Evolutionary conservation across 1,140 invertebrate genomes (phyloP), one percentile per base, ranked within the genome.

Genomic region (Ctenoplectra terminalis): DNA sequence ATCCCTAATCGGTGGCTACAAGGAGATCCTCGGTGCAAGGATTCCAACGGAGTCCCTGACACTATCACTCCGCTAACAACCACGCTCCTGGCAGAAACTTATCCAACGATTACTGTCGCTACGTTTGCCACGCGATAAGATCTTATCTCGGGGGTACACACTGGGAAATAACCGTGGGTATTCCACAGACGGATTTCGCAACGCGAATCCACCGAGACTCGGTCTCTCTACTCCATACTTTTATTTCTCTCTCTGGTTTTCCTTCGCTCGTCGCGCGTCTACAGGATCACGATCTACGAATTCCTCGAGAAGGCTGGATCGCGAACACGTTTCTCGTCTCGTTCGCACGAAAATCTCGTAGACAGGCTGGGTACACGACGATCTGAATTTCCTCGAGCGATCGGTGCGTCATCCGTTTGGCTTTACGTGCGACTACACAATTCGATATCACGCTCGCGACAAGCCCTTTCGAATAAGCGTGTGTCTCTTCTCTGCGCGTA

Each of bases 391-490:
- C 87, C 86, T 81, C 58, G n/a, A 74, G 76, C 85, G 82, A 88
- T 87, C 82, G 70, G 69, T 71, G 66, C 77, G 77, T 88, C 78
- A 84, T 84, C 70, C 73, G 85, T 84, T 78, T 86, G 81, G 83
- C 86, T 91, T 92, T 88, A 91, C 89, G 90, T 92, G 87, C 91
- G 92, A 93, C 91, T 93, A 92, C 89, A 90, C 91, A 92, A 92
- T 92, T 92, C 88, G 89, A 91, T 91, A 91, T 93, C 90, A 73
- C 67, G 79, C 82, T 87, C 52, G 77, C 80, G 81, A 82, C 84
- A 81, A 82, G 46, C 74, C 66, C 75, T 52, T 76, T 48, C 48
- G 63, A 72, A 40, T 63, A 23, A 31, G 37, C 26, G 7, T 20
- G 29, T 23, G 23, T 37, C 17, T 52, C 31, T 8, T 23, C 8